These are phyloP conservation scores for Lypha dubia DNA, from an alignment of 2,888 invertebrate genomes.

Conservation along the genomic window DNA sequence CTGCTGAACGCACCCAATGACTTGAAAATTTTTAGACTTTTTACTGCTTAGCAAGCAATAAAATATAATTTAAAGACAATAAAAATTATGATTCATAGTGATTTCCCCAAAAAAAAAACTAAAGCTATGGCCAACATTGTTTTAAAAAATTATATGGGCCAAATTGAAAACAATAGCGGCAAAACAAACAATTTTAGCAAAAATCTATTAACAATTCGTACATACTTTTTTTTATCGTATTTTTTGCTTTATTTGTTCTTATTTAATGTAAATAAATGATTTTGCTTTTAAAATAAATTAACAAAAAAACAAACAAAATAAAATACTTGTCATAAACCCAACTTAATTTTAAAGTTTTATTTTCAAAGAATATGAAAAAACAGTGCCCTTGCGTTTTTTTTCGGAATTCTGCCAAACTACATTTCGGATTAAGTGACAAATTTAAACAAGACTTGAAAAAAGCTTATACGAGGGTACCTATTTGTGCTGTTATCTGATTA, in stretches of 20 bases:
- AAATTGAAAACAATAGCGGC: conserved; percentile 11
- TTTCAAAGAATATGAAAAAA: conserved; percentile 22
- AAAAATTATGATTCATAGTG: conserved; percentile 42
- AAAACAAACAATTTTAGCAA: conserved; percentile 10
- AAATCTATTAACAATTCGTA: conserved; percentile 4
- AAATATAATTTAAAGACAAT: conserved; percentile 11
- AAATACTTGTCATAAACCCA: neutral
- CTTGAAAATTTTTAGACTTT: neutral
- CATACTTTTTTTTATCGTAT: neutral
- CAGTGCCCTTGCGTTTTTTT: conserved; percentile 41
- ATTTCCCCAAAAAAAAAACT: conserved; percentile 49
- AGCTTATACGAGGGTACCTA: no score
- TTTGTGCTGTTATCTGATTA: neutral
- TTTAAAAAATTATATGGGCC: conserved; percentile 20
- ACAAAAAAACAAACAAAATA: neutral
- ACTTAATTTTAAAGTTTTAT: neutral
- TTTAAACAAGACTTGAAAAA: conserved; percentile 1
- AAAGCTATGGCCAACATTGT: conserved; percentile 56
- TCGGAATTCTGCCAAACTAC: conserved; percentile 13
- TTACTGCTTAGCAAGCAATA: neutral
- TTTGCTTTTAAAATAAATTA: neutral
- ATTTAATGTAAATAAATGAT: neutral
- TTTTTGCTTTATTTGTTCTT: neutral
- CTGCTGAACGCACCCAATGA: no score
- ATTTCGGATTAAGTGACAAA: conserved; percentile 6